phyloP scores from a whole-genome alignment of 2,888 invertebrate genomes.

The Lordiphosa fenestrarum region DNA sequence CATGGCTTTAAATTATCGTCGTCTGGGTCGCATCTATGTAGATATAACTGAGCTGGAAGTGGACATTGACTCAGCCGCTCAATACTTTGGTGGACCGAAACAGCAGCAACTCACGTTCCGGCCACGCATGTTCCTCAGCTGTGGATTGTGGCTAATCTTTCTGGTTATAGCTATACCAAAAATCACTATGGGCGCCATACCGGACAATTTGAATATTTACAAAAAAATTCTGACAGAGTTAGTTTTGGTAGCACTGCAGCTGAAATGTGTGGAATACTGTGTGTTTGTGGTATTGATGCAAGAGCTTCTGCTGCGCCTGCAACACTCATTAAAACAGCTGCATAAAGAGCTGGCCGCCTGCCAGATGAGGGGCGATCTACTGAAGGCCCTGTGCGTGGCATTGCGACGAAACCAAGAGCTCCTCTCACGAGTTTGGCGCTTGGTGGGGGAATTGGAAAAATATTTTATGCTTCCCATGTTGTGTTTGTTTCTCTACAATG shows the following conservation, averaged over 20 bases:
- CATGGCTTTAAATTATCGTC: slow-evolving; percentile 31
- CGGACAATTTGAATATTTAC: slow-evolving; percentile 11
- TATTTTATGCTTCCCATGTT: slow-evolving; percentile 66
- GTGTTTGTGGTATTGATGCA: slow-evolving; percentile 52
- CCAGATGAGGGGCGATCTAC: slow-evolving; percentile 5
- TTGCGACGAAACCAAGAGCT: slow-evolving; percentile 61
- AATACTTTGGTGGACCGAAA: slow-evolving; percentile 1
- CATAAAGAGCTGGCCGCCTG: slow-evolving; percentile 38
- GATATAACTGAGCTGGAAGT: slow-evolving; percentile 54
- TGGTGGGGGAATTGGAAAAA: slow-evolving; percentile 54
- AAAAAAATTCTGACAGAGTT: slow-evolving; percentile 24
- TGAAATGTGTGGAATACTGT: slow-evolving; percentile 60
- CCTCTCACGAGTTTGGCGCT: slow-evolving; percentile 59
- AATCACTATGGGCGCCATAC: slow-evolving; percentile 25
- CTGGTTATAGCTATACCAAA: slow-evolving; percentile 19
- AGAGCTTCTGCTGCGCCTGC: slow-evolving; percentile 53
- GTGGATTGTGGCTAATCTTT: slow-evolving; percentile 45
- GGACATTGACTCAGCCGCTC: slow-evolving; percentile 35
- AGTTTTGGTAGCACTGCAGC: slow-evolving; percentile 42
- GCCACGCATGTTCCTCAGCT: slow-evolving; percentile 22
- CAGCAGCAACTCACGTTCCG: slow-evolving; percentile 15
- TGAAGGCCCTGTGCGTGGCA: slow-evolving; percentile 40
- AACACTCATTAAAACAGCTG: slow-evolving; percentile 39
- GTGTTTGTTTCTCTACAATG: slow-evolving; percentile 55
- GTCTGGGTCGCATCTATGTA: slow-evolving; percentile 35